These are phyloP conservation scores for Microplitis manilae DNA, from an alignment of 2,888 invertebrate species.

Conservation along the genomic window DNA sequence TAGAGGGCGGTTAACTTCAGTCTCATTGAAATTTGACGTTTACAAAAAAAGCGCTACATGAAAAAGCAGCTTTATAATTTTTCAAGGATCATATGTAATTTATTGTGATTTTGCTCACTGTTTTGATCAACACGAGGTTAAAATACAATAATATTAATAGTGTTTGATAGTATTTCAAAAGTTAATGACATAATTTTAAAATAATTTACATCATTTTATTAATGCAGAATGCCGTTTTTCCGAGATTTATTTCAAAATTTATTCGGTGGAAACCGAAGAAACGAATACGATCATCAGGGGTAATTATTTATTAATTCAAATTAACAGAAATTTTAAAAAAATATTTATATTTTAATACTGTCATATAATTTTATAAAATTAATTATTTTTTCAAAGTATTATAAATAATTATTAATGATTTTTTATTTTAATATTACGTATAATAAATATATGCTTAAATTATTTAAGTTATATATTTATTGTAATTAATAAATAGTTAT, in stretches of 20 bases:
- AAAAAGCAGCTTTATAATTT: no score
- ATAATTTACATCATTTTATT: slow-evolving; percentile 12
- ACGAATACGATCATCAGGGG: slow-evolving; percentile 54
- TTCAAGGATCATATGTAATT: no score
- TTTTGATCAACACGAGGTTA: no score
- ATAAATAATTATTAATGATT: no score
- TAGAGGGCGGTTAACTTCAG: no score
- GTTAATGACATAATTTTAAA: slow-evolving; percentile 8
- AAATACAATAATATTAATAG: no score
- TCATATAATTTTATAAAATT: neutral
- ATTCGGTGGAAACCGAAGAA: slow-evolving; percentile 49
- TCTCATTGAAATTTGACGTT: no score
- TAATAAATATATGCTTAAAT: slow-evolving; percentile 8
- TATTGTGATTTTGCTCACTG: no score
- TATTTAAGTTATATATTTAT: slow-evolving; percentile 10
- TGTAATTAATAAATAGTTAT: neutral
- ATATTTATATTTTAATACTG: neutral
- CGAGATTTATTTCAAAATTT: slow-evolving; percentile 59
- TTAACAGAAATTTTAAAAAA: neutral
- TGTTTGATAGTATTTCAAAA: neutral
- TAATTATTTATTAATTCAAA: slow-evolving; percentile 42
- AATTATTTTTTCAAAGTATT: no score
- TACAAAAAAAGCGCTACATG: no score
- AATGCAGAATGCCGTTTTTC: slow-evolving; percentile 58
- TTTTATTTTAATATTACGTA: no score